Evolutionary conservation across 2,113 vertebrate species (phyloP).

Genomic region (Melanerpes formicivorus): DNA sequence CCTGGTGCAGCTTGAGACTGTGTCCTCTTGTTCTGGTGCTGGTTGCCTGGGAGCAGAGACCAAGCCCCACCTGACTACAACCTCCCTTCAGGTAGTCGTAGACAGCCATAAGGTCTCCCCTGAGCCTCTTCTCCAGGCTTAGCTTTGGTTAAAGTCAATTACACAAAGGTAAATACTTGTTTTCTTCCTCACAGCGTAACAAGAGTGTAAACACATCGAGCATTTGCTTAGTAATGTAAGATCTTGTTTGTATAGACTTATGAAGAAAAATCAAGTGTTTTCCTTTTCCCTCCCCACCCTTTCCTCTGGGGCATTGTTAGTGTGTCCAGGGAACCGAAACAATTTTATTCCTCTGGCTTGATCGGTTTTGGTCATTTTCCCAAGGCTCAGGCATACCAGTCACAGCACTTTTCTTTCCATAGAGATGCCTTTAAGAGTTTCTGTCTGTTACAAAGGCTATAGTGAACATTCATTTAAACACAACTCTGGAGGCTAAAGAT

Average conservation of each 20-base stretch:
- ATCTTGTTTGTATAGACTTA: background rate
- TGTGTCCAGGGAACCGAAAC: background rate
- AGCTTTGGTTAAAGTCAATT: background rate
- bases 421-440: background rate
- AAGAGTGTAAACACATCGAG: background rate
- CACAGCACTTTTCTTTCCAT: background rate
- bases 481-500: background rate
- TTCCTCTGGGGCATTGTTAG: constrained; percentile 32
- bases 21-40: too few species aligned
- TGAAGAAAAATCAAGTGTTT: background rate
- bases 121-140: background rate
- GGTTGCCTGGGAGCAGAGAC: too few species aligned
- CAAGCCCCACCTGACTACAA: too few species aligned
- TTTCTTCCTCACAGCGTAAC: background rate
- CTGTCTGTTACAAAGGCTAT: background rate
- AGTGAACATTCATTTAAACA: background rate
- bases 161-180: background rate
- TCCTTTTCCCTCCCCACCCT: constrained; percentile 21
- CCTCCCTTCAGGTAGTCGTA: background rate
- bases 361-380: constrained; percentile 4
- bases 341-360: background rate
- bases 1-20: too few species aligned
- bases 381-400: background rate
- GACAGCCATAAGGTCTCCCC: too few species aligned
- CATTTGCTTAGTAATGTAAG: background rate